Percentiles rank a stretch among this genome's conserved stretches.
phyloP scores from a whole-genome alignment of 2,888 invertebrate species.

The Rambutsinella grinnellia region DNA sequence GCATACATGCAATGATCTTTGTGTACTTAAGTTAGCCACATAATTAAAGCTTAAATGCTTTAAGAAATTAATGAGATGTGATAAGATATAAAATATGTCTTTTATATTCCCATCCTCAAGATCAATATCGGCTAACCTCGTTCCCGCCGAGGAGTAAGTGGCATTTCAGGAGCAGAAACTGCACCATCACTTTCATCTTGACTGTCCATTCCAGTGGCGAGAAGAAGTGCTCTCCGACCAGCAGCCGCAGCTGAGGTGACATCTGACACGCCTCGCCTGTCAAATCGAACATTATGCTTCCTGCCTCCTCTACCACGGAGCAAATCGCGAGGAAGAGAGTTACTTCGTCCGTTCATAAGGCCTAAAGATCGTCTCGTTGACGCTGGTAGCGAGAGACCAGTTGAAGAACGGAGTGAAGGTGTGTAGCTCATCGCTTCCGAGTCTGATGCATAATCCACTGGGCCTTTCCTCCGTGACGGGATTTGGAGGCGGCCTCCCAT shows the following conservation, averaged over 20 bases:
- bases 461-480: slow-evolving; percentile 67
- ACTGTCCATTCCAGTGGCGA: slow-evolving; percentile 70
- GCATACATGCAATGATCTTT: no score
- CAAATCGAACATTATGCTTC: slow-evolving; percentile 67
- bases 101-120: no score
- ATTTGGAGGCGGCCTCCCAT: slow-evolving; percentile 61
- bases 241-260: slow-evolving; percentile 65
- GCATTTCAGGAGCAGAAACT: slow-evolving; percentile 85
- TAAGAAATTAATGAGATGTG: no score
- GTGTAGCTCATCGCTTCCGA: slow-evolving; percentile 76
- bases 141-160: slow-evolving; percentile 75
- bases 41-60: no score
- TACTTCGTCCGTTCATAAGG: slow-evolving; percentile 68
- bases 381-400: slow-evolving; percentile 77
- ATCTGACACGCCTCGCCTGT: slow-evolving; percentile 66
- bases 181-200: slow-evolving; percentile 86
- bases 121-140: slow-evolving; percentile 71
- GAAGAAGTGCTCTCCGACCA: slow-evolving; percentile 72
- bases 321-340: slow-evolving; percentile 69
- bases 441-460: slow-evolving; percentile 95
- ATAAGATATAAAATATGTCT: no score
- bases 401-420: slow-evolving; percentile 63
- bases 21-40: no score
- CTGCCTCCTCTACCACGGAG: slow-evolving; percentile 68
- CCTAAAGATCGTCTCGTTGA: slow-evolving; percentile 72